These are phyloP conservation scores for Caradrina clavipalpis DNA, from an alignment of 2,888 invertebrate species.

Conservation along the genomic window DNA sequence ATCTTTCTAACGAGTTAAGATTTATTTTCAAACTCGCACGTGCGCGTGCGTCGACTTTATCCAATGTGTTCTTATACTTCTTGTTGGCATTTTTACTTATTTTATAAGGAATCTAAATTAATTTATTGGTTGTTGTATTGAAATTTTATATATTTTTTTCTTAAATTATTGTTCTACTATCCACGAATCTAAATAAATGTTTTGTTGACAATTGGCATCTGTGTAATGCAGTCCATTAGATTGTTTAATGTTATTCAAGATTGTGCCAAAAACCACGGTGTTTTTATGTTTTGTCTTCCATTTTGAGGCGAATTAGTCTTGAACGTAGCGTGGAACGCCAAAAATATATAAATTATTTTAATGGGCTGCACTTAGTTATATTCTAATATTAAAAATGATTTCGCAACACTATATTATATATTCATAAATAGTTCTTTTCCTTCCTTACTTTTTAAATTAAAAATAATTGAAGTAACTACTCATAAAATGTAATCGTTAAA, in stretches of 20 bases:
- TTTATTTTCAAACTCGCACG: slow-evolving; percentile 73
- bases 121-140: slow-evolving; percentile 91
- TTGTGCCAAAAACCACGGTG: slow-evolving; percentile 81
- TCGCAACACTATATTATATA: slow-evolving; percentile 74
- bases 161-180: slow-evolving; percentile 88
- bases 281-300: slow-evolving; percentile 66
- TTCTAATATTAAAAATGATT: slow-evolving; percentile 68
- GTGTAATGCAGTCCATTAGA: slow-evolving; percentile 86
- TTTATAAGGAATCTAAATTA: slow-evolving; percentile 91
- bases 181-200: slow-evolving; percentile 76
- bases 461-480: slow-evolving; percentile 89
- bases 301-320: slow-evolving; percentile 55
- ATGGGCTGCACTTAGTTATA: slow-evolving; percentile 78
- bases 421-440: slow-evolving; percentile 83
- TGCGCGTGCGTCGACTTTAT: slow-evolving; percentile 78
- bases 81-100: slow-evolving; percentile 91
- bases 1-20: slow-evolving; percentile 88
- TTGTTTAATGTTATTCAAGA: slow-evolving; percentile 67
- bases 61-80: slow-evolving; percentile 90
- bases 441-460: slow-evolving; percentile 85
- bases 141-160: slow-evolving; percentile 86
- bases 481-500: slow-evolving; percentile 91
- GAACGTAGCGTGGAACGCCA: slow-evolving; percentile 65
- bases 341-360: slow-evolving; percentile 63
- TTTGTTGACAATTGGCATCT: slow-evolving; percentile 85